Evolutionary conservation across 2,797 vertebrate genomes (phyloP), one percentile per base, ranked within the genome.

Genomic region (Epinephelus awoara): DNA sequence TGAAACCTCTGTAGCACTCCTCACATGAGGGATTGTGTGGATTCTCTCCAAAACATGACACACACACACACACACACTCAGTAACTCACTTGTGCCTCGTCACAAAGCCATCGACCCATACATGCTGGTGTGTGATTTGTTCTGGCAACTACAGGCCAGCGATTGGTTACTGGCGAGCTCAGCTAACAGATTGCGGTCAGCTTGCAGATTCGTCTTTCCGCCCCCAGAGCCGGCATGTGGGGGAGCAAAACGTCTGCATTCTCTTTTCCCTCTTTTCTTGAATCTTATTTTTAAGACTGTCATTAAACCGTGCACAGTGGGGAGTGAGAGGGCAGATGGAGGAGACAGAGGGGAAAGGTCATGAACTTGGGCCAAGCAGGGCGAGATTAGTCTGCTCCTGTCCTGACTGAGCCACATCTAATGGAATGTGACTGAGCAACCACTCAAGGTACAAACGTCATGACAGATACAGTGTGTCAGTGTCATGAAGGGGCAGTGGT

Each of bases 1-100:
- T 90, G 71, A 86, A 85, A 91, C 52, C 80, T 86, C 80, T 87
- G 80, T 57, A 73, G 84, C 76, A 77, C 84, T 86, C 74, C 58
- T 83, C 71, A 85, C 72, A 88, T 88, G 67, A 83, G 70, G 76
- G 77, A 88, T 40, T 82, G 74, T 40, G 69, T 78, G 67, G 67
- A 77, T 75, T 65, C 70, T 71, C 57, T 85, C 75, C 82, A 89
- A 88, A 83, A 75, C 67, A 83, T 87, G 76, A 65, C 65, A 59
- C 62, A 65, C 65, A 59, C 62, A 68, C 54, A 72, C 49, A 15
- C 65, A 78, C 58, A 34, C 34, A 34, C 34, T 34, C 6, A 75
- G 47, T 40, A 62, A 78, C 52, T 21, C 76, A 79, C 34, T 75
- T 57, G 52, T 82, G 87, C 81, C 86, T 90, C 34, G 67, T 93